Evolutionary conservation across 1,140 invertebrate genomes (phyloP).

Genomic region (Apis mellifera): DNA sequence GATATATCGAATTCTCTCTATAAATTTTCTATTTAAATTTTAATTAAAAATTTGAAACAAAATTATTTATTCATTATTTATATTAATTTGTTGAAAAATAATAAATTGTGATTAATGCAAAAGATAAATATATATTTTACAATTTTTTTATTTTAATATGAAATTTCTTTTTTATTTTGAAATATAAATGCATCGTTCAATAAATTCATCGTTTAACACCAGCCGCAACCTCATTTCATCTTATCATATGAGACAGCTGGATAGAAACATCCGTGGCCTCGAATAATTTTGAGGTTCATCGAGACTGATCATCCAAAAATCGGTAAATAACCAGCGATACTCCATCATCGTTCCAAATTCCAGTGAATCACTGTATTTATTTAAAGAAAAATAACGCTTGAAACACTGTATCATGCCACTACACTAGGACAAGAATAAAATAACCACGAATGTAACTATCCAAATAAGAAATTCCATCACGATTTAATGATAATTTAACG

Average conservation of each 20-base stretch:
- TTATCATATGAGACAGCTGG: conserved; percentile 24
- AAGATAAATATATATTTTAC: not conserved
- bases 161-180: not conserved
- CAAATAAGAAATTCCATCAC: not conserved
- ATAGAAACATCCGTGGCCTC: conserved; percentile 1
- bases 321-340: not conserved
- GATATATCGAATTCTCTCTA: conserved; percentile 35
- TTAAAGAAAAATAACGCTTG: conserved; percentile 40
- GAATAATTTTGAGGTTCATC: conserved; percentile 1
- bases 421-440: not conserved
- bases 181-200: not conserved
- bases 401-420: not conserved
- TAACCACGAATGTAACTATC: not conserved
- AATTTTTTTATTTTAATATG: not conserved
- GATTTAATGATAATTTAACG: not conserved
- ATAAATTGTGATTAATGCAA: not conserved
- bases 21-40: conserved; percentile 8
- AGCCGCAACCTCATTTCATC: conserved; percentile 39
- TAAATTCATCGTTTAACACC: conserved; percentile 6
- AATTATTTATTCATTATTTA: no score
- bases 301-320: not conserved
- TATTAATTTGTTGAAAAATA: not conserved
- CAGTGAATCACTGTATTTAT: conserved; percentile 36
- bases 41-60: not conserved
- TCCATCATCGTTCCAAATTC: conserved; percentile 14